Evolutionary conservation across 2,113 vertebrate genomes (phyloP).

Genomic region (Sturnira hondurensis): DNA sequence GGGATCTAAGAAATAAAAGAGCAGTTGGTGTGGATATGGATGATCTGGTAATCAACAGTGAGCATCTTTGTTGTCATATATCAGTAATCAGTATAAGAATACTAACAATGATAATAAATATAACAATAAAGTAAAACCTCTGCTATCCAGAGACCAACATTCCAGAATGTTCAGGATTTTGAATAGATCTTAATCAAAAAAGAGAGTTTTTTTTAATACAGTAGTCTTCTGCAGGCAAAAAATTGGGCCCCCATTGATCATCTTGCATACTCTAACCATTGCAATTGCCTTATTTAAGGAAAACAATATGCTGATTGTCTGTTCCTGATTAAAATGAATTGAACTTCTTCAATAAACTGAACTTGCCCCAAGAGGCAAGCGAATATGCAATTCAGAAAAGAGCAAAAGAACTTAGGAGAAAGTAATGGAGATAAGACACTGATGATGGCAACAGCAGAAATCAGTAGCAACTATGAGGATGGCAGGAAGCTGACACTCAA

Average conservation of each 20-base stretch:
- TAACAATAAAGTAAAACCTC: not conserved
- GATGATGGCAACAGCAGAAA: not conserved
- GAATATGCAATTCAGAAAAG: not conserved
- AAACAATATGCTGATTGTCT: not conserved
- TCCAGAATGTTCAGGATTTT: not conserved
- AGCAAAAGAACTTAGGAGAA: constrained; percentile 15
- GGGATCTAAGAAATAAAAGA: not conserved
- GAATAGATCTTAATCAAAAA: not conserved
- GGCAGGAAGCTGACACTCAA: not conserved
- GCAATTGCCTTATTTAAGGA: not conserved
- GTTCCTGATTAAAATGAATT: not conserved
- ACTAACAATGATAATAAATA: not conserved
- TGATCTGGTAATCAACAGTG: not conserved
- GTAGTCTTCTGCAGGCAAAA: not conserved
- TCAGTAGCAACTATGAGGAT: not conserved
- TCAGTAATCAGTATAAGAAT: not conserved
- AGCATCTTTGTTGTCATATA: not conserved
- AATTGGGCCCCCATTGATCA: not conserved
- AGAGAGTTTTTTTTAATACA: not conserved
- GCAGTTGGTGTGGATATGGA: not conserved
- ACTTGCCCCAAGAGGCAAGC: not conserved
- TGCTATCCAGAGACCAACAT: not conserved
- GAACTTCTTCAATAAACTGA: not conserved
- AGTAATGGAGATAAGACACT: not conserved
- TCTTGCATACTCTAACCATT: not conserved